A percentile compares a stretch with the other conserved stretches of the same genome.
These are phyloP conservation scores for Cossypha heuglini DNA, from an alignment of 2,797 vertebrate species.

Conservation along the genomic window DNA sequence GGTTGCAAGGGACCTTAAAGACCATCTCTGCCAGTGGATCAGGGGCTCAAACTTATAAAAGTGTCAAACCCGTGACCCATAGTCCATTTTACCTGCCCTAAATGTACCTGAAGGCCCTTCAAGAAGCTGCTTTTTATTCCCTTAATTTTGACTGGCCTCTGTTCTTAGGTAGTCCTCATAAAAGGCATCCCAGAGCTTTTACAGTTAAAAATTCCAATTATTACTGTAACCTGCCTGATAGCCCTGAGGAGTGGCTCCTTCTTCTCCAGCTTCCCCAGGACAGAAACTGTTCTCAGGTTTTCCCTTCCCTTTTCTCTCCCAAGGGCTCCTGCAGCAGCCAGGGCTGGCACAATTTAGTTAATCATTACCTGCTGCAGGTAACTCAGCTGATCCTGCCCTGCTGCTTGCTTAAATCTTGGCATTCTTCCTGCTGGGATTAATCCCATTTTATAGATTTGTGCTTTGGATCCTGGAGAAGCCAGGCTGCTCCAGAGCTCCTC, in stretches of 20 bases:
- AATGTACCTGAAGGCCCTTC: background rate
- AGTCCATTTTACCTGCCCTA: background rate
- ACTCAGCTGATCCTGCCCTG: background rate
- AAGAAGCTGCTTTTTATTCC: background rate
- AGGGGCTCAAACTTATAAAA: background rate
- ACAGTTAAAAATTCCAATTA: background rate
- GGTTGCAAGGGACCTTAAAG: too few relatives aligned
- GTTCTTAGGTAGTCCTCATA: fast-evolving
- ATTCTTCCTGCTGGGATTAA: background rate
- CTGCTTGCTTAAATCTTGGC: background rate
- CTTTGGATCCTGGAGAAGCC: background rate
- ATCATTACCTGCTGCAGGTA: background rate
- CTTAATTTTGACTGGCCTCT: fast-evolving
- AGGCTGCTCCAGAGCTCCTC: background rate
- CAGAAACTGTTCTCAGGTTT: background rate
- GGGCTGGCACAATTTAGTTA: background rate
- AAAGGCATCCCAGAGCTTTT: background rate
- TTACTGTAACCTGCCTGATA: background rate
- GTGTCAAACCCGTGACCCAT: fast-evolving
- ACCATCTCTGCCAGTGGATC: too few relatives aligned
- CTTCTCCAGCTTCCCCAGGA: background rate
- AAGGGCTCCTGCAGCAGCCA: background rate
- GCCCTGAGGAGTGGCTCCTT: background rate
- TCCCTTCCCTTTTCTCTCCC: background rate
- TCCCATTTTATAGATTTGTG: background rate